phyloP scores from a whole-genome alignment of 2,888 invertebrate genomes.

The Halocaridina rubra region DNA sequence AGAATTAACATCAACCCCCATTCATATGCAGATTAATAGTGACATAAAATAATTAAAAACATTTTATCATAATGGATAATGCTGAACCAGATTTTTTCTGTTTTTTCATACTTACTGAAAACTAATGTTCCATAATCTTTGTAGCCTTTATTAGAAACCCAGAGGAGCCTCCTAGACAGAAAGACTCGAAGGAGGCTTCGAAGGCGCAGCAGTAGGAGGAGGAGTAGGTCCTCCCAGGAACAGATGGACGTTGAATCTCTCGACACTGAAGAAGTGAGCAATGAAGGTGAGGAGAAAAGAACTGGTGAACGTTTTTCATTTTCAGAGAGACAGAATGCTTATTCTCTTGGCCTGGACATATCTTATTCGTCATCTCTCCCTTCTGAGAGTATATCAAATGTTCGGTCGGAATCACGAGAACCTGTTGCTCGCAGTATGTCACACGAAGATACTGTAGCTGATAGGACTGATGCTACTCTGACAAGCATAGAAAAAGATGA shows the following conservation, averaged over 20 bases:
- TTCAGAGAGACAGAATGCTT: not conserved
- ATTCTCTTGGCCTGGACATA: not conserved
- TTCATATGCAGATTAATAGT: no score
- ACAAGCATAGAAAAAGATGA: no score
- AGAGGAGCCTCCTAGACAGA: not conserved
- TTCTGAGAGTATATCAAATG: not conserved
- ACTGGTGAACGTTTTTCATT: not conserved
- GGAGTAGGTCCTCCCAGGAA: constrained; percentile 9
- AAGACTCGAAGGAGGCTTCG: not conserved
- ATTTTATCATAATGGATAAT: not conserved
- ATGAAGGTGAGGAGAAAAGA: not conserved
- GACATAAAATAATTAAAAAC: no score
- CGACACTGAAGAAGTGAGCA: not conserved
- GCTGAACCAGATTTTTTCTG: not conserved
- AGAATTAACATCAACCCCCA: no score
- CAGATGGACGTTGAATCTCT: constrained; percentile 12
- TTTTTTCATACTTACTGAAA: not conserved
- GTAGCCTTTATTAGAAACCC: not conserved
- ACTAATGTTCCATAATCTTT: not conserved
- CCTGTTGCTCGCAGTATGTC: not conserved
- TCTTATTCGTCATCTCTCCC: not conserved
- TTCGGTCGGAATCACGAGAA: not conserved
- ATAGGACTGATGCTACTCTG: not conserved
- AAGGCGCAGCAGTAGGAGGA: constrained; percentile 13
- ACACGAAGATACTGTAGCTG: not conserved